Evolutionary conservation across 2,888 invertebrate genomes (phyloP), one percentile per base, ranked within the genome.

Genomic region (Chymomyza caudatula): DNA sequence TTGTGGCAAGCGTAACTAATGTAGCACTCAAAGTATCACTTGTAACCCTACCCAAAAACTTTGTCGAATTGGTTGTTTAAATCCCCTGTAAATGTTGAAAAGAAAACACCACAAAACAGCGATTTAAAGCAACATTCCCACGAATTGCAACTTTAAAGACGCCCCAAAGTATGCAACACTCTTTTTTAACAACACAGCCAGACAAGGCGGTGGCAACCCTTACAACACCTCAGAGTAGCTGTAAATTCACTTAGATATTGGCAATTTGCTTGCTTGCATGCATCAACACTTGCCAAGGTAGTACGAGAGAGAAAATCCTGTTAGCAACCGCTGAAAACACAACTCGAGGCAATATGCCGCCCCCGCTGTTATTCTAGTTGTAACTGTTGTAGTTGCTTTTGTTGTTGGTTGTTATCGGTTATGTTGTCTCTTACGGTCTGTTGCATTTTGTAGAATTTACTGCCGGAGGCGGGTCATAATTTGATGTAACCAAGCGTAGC

Each of bases 381-480:
- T 4, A 20, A 23, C 20, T 15, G 29, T 19, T 51, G 20, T 47
- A n/a, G 53, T 44, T 29, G 25, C 29, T 44, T 60, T 60, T 68
- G 67, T 72, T 69, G 69, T 68, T 63, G 71, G 74, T 78, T 76
- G 69, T 69, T 81, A 77, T 76, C 79, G 78, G 75, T 80, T 76
- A 78, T 81, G 83, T 80, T 83, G 85, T 86, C 85, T 85, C 84
- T 86, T 85, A 80, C 85, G 85, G 86, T 86, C 86, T 85, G 77
- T 74, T 86, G 85, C 80, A 82, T 69, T 86, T 76, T 70, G 74
- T 65, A 74, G 72, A 69, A 75, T 76, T 74, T 74, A 63, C 68
- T 63, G 11, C 29, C 70, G 60, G 71, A 67, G 64, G 74, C 71
- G 44, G 54, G 29, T 63, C 67, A 70, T 71, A 70, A 70, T 67